phyloP scores from a whole-genome alignment of 1,140 invertebrate species.

The Camponotus vicinus region DNA sequence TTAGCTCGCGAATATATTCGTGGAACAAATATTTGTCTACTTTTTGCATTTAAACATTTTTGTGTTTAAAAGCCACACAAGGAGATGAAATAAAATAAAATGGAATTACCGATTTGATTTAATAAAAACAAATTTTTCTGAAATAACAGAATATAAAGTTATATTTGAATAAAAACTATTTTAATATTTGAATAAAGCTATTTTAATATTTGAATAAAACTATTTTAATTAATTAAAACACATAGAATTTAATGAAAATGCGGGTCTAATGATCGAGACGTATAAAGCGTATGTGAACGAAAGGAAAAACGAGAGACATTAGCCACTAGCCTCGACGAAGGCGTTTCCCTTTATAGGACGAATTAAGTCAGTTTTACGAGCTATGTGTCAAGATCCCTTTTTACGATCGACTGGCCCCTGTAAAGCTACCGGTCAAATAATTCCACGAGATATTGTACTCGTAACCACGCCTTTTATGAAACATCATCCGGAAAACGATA shows the following conservation, averaged over 20 bases:
- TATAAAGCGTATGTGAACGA: constrained; percentile 18
- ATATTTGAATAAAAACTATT: background rate
- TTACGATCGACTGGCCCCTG: constrained; percentile 69
- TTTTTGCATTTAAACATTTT: too few species aligned
- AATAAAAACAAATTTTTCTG: background rate
- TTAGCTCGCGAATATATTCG: background rate
- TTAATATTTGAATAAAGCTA: background rate
- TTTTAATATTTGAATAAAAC: background rate
- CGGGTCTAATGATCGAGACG: background rate
- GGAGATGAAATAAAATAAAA: background rate
- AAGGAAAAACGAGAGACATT: constrained; percentile 35
- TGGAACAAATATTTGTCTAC: too few species aligned
- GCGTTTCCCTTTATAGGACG: constrained; percentile 72
- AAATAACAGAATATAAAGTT: background rate
- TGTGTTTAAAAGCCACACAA: too few species aligned
- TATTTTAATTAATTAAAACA: background rate
- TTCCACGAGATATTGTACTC: constrained; percentile 65
- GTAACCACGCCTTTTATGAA: constrained; percentile 48
- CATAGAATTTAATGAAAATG: constrained; percentile 16
- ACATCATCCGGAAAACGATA: constrained; percentile 31
- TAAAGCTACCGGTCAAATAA: constrained; percentile 70
- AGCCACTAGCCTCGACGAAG: constrained; percentile 33
- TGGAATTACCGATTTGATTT: background rate
- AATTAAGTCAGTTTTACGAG: constrained; percentile 74
- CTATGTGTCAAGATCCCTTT: constrained; percentile 72